Percentiles rank a stretch among this genome's conserved stretches.
These are phyloP conservation scores for Formica aserva DNA, from an alignment of 2,888 invertebrate genomes.

Conservation along the genomic window DNA sequence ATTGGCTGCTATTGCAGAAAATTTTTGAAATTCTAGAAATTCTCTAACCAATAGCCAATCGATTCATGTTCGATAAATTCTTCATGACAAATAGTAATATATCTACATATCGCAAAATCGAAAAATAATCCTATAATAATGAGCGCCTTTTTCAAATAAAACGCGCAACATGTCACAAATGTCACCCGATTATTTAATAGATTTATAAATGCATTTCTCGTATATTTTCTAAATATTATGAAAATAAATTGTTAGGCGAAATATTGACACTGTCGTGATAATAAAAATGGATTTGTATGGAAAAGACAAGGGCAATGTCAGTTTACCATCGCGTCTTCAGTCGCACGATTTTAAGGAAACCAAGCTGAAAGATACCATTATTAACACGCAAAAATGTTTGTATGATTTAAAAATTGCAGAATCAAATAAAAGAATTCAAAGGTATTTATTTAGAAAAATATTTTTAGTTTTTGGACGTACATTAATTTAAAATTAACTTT, in stretches of 20 bases:
- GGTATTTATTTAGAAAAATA: slow-evolving; percentile 66
- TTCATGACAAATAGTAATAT: no score
- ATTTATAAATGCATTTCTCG: not conserved
- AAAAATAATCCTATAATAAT: not conserved
- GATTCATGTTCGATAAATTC: not conserved
- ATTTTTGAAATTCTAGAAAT: no score
- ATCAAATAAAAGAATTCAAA: slow-evolving; percentile 72
- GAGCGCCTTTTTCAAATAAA: not conserved
- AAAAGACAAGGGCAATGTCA: slow-evolving; percentile 70
- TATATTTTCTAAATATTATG: not conserved
- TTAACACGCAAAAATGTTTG: slow-evolving; percentile 78
- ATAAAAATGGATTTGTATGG: slow-evolving; percentile 71
- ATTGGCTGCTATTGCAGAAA: no score
- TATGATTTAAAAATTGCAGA: slow-evolving; percentile 76
- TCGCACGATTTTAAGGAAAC: slow-evolving; percentile 62
- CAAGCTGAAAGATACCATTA: slow-evolving; percentile 61
- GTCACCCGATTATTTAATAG: not conserved
- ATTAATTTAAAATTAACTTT: not conserved
- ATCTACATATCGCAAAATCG: no score
- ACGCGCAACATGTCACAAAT: not conserved
- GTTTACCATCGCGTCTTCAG: slow-evolving; percentile 72
- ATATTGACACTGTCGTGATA: no score
- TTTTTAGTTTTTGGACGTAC: not conserved
- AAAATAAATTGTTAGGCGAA: not conserved
- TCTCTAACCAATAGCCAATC: not conserved